phyloP scores from a whole-genome alignment of 2,888 invertebrate species.

The Formica aserva region DNA sequence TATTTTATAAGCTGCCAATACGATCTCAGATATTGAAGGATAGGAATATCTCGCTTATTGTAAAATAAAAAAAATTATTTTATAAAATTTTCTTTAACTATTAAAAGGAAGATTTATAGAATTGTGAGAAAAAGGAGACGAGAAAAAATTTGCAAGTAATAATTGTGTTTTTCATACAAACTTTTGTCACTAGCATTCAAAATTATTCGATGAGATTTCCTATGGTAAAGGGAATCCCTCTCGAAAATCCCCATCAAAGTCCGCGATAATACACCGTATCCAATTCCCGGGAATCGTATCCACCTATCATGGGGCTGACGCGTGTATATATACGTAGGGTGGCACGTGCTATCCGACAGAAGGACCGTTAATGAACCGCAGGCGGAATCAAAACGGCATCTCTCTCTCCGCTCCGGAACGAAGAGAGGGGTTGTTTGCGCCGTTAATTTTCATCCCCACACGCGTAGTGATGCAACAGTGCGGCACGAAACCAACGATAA shows the following conservation, averaged over 20 bases:
- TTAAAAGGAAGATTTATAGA: not conserved
- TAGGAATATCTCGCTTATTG: not conserved
- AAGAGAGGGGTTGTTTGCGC: slow-evolving; percentile 43
- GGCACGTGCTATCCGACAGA: slow-evolving; percentile 52
- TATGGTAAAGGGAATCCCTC: not conserved
- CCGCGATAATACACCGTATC: not conserved
- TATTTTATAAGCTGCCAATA: not conserved
- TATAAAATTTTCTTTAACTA: not conserved
- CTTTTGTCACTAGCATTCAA: not conserved
- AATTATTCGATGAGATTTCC: not conserved
- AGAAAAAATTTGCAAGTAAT: not conserved
- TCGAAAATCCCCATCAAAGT: not conserved
- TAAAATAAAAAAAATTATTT: not conserved
- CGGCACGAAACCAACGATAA: slow-evolving; percentile 62
- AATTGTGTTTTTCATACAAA: not conserved
- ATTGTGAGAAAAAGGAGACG: not conserved
- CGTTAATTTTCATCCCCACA: slow-evolving; percentile 59
- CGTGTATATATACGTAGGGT: not conserved
- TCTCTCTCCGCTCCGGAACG: not conserved
- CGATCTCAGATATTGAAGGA: not conserved
- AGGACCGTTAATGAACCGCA: slow-evolving; percentile 52
- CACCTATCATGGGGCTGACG: not conserved
- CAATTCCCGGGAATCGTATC: slow-evolving; percentile 3
- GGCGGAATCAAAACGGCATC: slow-evolving; percentile 58
- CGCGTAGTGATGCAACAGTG: slow-evolving; percentile 56